Base-by-base conservation (phyloP, 30 jellyfish, hydroid and myxozoan genomes). In the Sanderia malayensis region DNA sequence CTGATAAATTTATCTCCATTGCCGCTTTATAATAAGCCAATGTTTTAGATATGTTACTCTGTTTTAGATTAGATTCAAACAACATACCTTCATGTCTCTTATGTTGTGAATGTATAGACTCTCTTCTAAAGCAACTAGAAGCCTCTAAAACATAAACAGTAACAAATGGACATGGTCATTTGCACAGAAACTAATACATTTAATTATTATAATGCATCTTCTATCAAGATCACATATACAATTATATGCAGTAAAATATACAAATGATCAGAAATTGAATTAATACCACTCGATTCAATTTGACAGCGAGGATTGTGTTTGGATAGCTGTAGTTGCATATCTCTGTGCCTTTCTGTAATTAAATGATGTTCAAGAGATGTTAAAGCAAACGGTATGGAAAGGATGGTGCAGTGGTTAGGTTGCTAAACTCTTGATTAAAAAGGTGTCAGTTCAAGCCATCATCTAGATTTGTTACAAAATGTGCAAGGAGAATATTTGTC, bases 261-360 rank as follows among this genome's bases (percentile, higher is more conserved):
- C n/a, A 8, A 9, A 9, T 9, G n/a, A 8, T 58, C 69, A 9
- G 24, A 7, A 61, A 61, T 20, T 19, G 49, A 19, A 9, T 19
- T 49, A 11, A 9, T 67, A 91, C 98, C 95, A 91, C 92, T 62
- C 98, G 62, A 86, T 91, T 91, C 52, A 91, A 76, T 44, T 93
- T 95, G 25, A 91, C 98, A 68, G 98, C 94, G 11, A 91, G 92
- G 15, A 91, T 91, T 1, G 98, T 91, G 71, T 91, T 91, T 73
- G 98, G 98, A 62, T 91, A 91, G 41, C 98, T 91, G 88, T 91
- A 91, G 81, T 91, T 91, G 94, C 98, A 91, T 78, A 91, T 91
- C 59, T 91, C 98, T 29, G 98, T 91, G 32, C 95, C 98, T 91
- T 91, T 91, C 98, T 91, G 74, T 4, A 83, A 46, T 37, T 21